Conservation (phyloP, 2,113 vertebrate genomes). For the Nycticryphes semicollaris region DNA sequence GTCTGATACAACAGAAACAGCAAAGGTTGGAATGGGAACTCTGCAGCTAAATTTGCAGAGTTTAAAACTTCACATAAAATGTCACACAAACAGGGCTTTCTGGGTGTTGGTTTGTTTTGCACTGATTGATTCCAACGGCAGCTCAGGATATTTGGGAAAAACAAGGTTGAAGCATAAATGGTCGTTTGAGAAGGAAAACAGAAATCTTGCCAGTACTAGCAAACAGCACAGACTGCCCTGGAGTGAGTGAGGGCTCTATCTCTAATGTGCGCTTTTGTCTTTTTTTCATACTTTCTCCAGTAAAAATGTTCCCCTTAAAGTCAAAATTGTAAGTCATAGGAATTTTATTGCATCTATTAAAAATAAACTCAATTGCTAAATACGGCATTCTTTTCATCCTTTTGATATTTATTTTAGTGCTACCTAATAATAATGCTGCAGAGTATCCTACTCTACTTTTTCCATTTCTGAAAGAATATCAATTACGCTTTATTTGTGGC, state of each 20-base stretch:
- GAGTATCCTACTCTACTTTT: neutral
- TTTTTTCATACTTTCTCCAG: neutral
- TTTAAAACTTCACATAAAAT: neutral
- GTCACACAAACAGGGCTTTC: neutral
- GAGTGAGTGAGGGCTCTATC: neutral
- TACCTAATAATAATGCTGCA: neutral
- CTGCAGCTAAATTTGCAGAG: neutral
- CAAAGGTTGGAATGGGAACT: neutral
- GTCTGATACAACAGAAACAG: accelerated
- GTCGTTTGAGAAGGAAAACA: neutral
- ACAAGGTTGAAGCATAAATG: neutral
- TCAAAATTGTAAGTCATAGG: constrained; percentile 8
- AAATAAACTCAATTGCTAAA: constrained; percentile 1
- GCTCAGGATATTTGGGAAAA: neutral
- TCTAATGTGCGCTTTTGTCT: neutral
- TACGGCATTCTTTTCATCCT: neutral
- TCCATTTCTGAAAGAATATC: neutral
- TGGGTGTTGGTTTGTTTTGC: neutral
- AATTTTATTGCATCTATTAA: neutral
- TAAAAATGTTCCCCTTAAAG: neutral
- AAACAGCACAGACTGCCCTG: neutral
- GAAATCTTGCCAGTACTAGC: neutral
- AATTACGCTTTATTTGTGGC: constrained; percentile 11
- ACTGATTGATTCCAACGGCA: neutral
- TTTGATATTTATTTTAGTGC: neutral